phyloP scores from a whole-genome alignment of 2,797 vertebrate species.

The Argya squamiceps region DNA sequence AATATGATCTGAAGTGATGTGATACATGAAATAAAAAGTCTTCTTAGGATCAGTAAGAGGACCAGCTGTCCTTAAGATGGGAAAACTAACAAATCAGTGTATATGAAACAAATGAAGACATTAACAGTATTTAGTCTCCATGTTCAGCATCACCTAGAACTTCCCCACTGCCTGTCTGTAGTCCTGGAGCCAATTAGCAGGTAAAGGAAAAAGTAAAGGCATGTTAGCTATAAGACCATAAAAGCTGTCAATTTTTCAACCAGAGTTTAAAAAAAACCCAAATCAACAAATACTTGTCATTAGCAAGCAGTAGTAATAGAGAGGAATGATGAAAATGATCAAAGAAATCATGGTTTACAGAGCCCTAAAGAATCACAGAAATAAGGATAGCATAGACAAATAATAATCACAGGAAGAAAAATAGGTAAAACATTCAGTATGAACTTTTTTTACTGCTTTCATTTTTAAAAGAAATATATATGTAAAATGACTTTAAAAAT shows the following conservation, averaged over 20 bases:
- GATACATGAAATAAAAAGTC: neutral
- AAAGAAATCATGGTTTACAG: neutral
- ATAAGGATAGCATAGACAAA: neutral
- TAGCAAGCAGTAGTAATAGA: neutral
- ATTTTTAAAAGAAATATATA: neutral
- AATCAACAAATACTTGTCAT: neutral
- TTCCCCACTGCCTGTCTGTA: rapidly evolving
- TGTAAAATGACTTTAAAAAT: neutral
- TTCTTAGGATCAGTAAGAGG: neutral
- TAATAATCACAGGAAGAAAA: neutral
- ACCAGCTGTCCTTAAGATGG: neutral
- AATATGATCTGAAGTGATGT: neutral
- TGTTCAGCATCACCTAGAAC: rapidly evolving
- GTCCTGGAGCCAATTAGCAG: neutral
- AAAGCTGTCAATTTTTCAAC: neutral
- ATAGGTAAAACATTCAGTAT: neutral
- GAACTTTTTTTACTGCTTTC: neutral
- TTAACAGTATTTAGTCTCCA: neutral
- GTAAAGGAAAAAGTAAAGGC: neutral
- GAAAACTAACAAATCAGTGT: neutral
- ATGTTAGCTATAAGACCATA: neutral
- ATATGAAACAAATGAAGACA: neutral
- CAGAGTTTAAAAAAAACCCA: neutral
- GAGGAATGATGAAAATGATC: neutral
- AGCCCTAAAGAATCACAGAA: neutral